Percentiles rank a stretch among this genome's conserved stretches.
phyloP scores from a whole-genome alignment of 2,113 vertebrate genomes.

The Ariopsis seemanni region DNA sequence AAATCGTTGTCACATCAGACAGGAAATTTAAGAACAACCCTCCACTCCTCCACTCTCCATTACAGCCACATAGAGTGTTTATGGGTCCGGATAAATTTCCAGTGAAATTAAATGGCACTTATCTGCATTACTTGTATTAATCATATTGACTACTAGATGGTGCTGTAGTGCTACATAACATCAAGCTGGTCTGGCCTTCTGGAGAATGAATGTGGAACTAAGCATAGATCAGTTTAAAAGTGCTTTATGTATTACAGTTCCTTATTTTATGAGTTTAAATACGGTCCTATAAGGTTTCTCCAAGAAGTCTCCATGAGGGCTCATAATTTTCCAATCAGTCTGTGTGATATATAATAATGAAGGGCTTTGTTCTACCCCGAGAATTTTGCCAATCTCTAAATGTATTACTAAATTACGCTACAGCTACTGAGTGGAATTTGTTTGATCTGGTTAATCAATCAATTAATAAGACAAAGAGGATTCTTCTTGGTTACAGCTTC shows the following conservation, averaged over 20 bases:
- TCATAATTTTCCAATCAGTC: background rate
- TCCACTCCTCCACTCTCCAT: background rate
- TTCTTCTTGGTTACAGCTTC: background rate
- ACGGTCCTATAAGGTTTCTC: background rate
- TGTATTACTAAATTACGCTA: background rate
- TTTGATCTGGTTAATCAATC: background rate
- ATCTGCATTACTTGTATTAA: conserved; percentile 1
- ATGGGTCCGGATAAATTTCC: background rate
- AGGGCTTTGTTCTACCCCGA: background rate
- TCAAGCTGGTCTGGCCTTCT: background rate
- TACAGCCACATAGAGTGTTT: background rate
- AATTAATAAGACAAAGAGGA: background rate
- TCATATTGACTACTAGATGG: conserved; percentile 65
- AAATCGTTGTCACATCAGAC: background rate
- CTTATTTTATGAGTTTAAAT: background rate
- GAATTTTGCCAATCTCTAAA: background rate
- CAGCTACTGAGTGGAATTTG: background rate
- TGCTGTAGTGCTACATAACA: conserved; percentile 12
- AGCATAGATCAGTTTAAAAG: background rate
- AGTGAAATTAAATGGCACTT: background rate
- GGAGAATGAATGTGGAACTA: background rate
- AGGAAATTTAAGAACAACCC: conserved; percentile 1
- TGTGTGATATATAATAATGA: conserved; percentile 5
- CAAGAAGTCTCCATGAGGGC: background rate
- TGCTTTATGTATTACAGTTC: background rate